Conservation (phyloP, 1,140 invertebrate species). For the Lucilia sericata region DNA sequence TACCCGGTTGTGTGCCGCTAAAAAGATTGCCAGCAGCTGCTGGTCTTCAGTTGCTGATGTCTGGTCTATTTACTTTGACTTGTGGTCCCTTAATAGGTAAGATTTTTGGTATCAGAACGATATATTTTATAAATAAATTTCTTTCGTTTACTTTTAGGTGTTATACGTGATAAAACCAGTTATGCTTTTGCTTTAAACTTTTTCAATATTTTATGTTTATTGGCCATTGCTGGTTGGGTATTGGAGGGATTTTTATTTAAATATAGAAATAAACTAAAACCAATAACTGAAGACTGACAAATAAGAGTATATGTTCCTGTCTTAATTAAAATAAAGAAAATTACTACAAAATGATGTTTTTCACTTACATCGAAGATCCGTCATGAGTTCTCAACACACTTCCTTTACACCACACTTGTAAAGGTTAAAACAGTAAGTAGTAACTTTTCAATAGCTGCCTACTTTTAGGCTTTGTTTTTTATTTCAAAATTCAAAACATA, state of each 20-base stretch:
- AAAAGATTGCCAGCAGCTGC: conserved; percentile 74
- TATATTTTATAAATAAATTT: background rate
- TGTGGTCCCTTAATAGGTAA: conserved; percentile 73
- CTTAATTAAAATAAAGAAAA: no score
- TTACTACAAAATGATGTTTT: no score
- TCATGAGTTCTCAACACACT: background rate
- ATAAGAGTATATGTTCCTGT: no score
- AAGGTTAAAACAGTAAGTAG: background rate
- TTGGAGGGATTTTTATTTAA: conserved; percentile 57
- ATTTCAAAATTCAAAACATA: background rate
- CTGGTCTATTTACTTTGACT: conserved; percentile 71
- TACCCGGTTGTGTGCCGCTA: conserved; percentile 74
- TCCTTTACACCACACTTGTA: background rate
- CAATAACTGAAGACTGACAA: conserved; percentile 44
- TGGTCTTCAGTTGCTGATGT: conserved; percentile 73
- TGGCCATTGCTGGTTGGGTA: conserved; percentile 59
- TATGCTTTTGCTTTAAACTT: conserved; percentile 73
- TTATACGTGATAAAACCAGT: conserved; percentile 72
- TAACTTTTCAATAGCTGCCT: background rate
- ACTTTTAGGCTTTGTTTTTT: background rate
- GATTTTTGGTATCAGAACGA: conserved; percentile 49
- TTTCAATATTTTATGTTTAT: conserved; percentile 69
- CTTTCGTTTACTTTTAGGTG: conserved; percentile 66
- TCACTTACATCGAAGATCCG: no score
- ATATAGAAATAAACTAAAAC: conserved; percentile 51